These are phyloP conservation scores for Neostethus bicornis DNA, from an alignment of 2,797 vertebrate species.

Conservation along the genomic window DNA sequence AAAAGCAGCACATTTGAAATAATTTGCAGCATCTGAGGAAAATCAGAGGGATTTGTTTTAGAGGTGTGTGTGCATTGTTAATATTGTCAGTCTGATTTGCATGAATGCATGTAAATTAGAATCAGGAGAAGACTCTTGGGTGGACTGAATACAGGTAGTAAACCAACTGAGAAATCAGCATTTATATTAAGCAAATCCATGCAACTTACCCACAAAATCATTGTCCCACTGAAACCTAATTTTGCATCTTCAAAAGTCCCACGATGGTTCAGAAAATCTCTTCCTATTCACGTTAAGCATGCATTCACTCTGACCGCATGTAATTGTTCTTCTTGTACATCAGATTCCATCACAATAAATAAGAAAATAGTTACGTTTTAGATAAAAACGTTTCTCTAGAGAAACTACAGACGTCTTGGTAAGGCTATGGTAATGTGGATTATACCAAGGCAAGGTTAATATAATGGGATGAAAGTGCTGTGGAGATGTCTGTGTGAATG, in stretches of 20 bases:
- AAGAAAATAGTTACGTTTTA: conserved; percentile 30
- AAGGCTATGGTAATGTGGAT: conserved; percentile 54
- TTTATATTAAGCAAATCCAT: conserved; percentile 42
- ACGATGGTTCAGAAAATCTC: conserved; percentile 24
- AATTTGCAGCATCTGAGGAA: too few species aligned
- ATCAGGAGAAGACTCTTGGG: neutral
- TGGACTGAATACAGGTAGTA: conserved; percentile 33
- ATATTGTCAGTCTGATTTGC: too few species aligned
- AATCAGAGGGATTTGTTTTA: too few species aligned
- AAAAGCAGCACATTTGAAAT: too few species aligned
- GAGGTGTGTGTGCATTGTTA: too few species aligned
- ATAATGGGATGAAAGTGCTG: conserved; percentile 42
- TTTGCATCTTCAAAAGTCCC: conserved; percentile 27
- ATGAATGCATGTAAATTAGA: too few species aligned
- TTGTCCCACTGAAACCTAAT: conserved; percentile 36
- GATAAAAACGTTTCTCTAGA: conserved; percentile 46
- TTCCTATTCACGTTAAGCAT: conserved; percentile 49
- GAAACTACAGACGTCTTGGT: conserved; percentile 44
- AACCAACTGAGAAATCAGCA: conserved; percentile 52
- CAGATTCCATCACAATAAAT: conserved; percentile 14
- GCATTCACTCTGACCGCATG: conserved; percentile 27
- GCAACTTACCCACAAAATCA: conserved; percentile 40
- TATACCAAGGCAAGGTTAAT: conserved; percentile 38
- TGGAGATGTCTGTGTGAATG: conserved; percentile 25
- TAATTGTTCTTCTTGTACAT: conserved; percentile 21